Evolutionary conservation across 2,888 invertebrate genomes (phyloP), one percentile per base, ranked within the genome.

Genomic region (Glomeris marginata): DNA sequence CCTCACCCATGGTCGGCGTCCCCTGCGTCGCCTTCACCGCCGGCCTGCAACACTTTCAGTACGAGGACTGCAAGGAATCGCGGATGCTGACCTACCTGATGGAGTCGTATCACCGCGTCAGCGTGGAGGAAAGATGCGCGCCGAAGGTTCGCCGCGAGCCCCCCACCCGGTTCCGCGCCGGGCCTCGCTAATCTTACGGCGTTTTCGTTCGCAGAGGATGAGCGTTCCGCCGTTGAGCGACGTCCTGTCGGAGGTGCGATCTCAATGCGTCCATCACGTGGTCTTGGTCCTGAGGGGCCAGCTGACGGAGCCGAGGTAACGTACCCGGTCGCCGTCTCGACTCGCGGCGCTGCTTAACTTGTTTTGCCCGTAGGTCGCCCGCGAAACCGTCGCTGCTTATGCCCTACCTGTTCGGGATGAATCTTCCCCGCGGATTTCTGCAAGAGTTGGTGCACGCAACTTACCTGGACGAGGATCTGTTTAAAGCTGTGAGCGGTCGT

Each of bases 181-280:
- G 10, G 36, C n/a, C n/a, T 34, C 11, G n/a, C n/a, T 40, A 28
- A 43, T 2, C 4, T 42, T 2, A 21, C 4, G 15, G 20, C n/a
- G 13, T 49, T 57, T 37, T 51, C 46, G 45, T 21, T 63, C 65
- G 47, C 64, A 76, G 74, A 77, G 77, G 63, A 78, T 80, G 58
- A 82, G 80, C 54, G 74, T 78, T 56, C 80, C 81, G 2, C 82
- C 83, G 5, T 64, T 84, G 54, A 80, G 79, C 61, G 78, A 78
- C 56, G 68, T 83, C 44, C 66, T 86, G 49, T 61, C 69, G 8
- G 66, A 67, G 47, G 61, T 74, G 15, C 65, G 74, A 52, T 67
- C 69, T 57, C 80, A 74, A 68, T 79, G 74, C 68, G 77, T 77
- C 4, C 71, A 73, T 54, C 73, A 75, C 59, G 71, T 77, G 1